Evolutionary conservation across 2,797 vertebrate genomes (phyloP), one percentile per base, ranked within the genome.

Genomic region (Choloepus didactylus): DNA sequence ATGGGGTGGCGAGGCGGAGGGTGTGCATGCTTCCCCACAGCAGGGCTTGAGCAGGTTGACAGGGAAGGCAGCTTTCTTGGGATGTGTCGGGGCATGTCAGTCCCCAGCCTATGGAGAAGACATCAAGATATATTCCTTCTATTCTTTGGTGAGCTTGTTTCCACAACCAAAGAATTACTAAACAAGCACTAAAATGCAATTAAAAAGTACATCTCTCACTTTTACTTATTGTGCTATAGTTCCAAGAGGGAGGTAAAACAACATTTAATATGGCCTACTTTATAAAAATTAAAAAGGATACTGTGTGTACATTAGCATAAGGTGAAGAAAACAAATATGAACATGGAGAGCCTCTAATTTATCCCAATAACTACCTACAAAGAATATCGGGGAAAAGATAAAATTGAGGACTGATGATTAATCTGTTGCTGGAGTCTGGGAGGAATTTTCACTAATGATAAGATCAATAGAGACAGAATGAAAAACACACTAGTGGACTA

Each of bases 41-140:
- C 51, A 2, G 9, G 15, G 29, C 19, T 35, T 5, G 6, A 72
- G 31, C 4, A 35, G 31, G 3, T 27, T 11, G 41, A 56, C 1
- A n/a, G 1, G 11, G 6, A 54, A 81, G n/a, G 9, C 7, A 6
- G 29, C 3, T 4, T 54, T 54, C 11, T 35, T 27, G 2, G 44
- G 3, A 0, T 3, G 6, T 1, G 1, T 2, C 16, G 14, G 29
- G 51, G 5, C 9, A 1, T 0, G 15, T 16, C 25, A 31, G 19
- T n/a, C 18, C 9, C 5, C 29, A 54, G 21, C 9, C 73, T 56
- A 2, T 27, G 35, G 15, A 67, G 85, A 56, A 29, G n/a, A 31
- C 64, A 66, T 16, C 15, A 31, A 66, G 31, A 66, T 31, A 66
- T 66, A 10, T 31, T n/a, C 11, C 31, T 4, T 5, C 14, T 10